Conservation (phyloP, 2,797 vertebrate species). For the Gymnothorax javanicus region DNA sequence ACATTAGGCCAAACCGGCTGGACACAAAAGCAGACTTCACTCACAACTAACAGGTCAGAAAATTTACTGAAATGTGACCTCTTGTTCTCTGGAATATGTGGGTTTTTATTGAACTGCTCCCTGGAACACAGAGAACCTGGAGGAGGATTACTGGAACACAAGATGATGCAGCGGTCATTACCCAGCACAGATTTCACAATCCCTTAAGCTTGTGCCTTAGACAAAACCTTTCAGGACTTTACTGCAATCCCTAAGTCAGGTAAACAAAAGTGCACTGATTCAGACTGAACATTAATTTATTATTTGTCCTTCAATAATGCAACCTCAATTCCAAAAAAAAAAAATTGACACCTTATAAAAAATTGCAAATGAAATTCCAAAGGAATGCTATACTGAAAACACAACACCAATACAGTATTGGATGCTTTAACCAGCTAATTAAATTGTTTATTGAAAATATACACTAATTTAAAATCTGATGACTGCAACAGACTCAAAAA, state of each 20-base stretch:
- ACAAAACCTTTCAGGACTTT: slow-evolving; percentile 27
- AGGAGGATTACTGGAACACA: background rate
- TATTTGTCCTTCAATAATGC: background rate
- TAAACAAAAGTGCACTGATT: slow-evolving; percentile 41
- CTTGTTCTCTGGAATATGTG: background rate
- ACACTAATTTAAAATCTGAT: no score
- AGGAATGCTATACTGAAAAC: no score
- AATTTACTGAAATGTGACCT: background rate
- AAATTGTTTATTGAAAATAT: no score
- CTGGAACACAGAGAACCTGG: no score
- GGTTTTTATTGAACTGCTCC: background rate
- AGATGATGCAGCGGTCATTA: background rate
- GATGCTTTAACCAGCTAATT: no score
- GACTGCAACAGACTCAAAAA: no score
- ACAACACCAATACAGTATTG: no score
- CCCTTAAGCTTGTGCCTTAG: background rate
- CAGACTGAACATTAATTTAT: background rate
- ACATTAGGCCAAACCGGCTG: no score
- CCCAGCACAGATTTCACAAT: background rate
- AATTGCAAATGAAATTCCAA: no score
- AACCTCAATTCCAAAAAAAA: background rate
- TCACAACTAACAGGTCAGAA: background rate
- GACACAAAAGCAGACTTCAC: no score
- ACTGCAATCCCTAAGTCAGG: slow-evolving; percentile 38
- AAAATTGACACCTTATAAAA: background rate